Percentiles rank a stretch among this genome's conserved stretches.
These are phyloP conservation scores for Oreochromis niloticus DNA, from an alignment of 2,113 vertebrate species.

Conservation along the genomic window DNA sequence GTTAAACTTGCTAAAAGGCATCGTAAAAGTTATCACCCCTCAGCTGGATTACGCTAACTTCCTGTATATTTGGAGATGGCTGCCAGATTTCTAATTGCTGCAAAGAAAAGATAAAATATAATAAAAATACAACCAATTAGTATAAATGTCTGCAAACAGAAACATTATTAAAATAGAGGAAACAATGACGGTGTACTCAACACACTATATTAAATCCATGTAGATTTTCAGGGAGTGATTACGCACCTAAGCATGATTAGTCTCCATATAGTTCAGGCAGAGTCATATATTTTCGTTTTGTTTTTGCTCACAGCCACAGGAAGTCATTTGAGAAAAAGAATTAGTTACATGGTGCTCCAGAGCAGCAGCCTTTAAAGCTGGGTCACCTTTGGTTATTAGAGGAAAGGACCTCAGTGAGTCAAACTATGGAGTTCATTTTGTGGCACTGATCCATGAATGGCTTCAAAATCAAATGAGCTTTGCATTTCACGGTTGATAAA, in stretches of 20 bases:
- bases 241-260: not conserved
- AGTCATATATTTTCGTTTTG: not conserved
- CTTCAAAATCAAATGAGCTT: not conserved
- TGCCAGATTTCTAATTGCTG: not conserved
- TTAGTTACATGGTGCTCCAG: accelerated
- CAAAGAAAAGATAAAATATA: not conserved
- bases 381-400: not conserved
- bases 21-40: not conserved
- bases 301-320: not conserved
- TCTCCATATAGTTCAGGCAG: not conserved
- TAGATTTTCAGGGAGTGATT: not conserved
- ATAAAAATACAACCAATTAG: not conserved
- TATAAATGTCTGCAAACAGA: accelerated
- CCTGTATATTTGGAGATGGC: not conserved
- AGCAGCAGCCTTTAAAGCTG: not conserved
- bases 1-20: not conserved
- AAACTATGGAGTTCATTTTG: not conserved
- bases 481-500: not conserved
- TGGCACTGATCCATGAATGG: not conserved
- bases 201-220: not conserved
- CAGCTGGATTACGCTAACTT: not conserved
- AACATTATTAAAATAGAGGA: not conserved
- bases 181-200: not conserved
- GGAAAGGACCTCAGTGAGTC: not conserved
- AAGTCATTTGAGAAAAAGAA: accelerated